phyloP scores from a whole-genome alignment of 2,888 invertebrate species.

The Drosophila neotestacea region DNA sequence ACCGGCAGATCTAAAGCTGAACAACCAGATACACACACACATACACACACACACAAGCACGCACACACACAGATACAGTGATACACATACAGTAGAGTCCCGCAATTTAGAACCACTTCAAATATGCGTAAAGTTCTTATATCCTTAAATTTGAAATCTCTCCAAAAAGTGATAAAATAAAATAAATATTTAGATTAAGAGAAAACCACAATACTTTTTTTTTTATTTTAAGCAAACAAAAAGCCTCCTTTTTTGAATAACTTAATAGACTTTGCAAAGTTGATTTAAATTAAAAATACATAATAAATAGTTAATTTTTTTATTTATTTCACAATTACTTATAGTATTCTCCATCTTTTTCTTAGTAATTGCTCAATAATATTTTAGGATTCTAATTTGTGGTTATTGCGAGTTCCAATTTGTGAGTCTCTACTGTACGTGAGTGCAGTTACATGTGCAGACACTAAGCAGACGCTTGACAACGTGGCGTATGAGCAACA shows the following conservation, averaged over 20 bases:
- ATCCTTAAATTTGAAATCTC: too few species aligned
- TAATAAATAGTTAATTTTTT: too few species aligned
- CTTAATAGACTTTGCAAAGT: too few species aligned
- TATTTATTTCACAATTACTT: background rate
- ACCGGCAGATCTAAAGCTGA: constrained; percentile 1
- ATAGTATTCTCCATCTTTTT: background rate
- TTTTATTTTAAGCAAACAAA: too few species aligned
- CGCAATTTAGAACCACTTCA: background rate
- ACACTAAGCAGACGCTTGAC: constrained; percentile 71
- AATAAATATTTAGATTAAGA: too few species aligned
- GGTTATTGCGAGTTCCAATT: background rate
- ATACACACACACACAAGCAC: background rate
- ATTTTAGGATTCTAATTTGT: background rate
- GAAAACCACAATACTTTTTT: too few species aligned
- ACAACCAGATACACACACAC: background rate
- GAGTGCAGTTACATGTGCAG: constrained; percentile 31
- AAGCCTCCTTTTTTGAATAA: too few species aligned
- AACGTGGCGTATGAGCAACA: constrained; percentile 66
- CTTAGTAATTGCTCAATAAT: background rate
- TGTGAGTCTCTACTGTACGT: background rate
- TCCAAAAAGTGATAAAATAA: too few species aligned
- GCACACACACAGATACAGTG: background rate
- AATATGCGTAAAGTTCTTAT: too few species aligned
- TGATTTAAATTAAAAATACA: too few species aligned
- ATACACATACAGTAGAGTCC: background rate